phyloP scores from a whole-genome alignment of 2,888 invertebrate species.

The Steinernema hermaphroditum region DNA sequence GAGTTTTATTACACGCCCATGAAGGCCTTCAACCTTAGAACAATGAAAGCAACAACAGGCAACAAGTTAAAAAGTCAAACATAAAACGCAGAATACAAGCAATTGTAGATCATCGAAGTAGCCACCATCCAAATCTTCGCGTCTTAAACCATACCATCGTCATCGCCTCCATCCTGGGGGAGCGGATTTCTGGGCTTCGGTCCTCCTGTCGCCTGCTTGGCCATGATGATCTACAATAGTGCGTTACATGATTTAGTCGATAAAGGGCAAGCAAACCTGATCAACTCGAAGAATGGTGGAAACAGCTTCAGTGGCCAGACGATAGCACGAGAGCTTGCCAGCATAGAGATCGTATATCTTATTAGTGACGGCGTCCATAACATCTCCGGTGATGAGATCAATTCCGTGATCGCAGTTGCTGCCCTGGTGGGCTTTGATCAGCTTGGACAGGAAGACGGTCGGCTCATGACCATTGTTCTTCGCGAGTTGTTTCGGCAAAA shows the following conservation, averaged over 20 bases:
- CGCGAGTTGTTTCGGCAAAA: constrained; percentile 86
- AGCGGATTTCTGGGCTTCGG: constrained; percentile 68
- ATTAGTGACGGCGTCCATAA: constrained; percentile 76
- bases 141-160: constrained; percentile 65
- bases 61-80: constrained; percentile 23
- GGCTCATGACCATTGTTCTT: constrained; percentile 88
- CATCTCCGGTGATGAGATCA: constrained; percentile 73
- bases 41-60: constrained; percentile 29
- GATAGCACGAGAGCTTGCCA: constrained; percentile 88
- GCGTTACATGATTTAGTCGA: too few species aligned
- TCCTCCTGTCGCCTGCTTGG: constrained; percentile 70
- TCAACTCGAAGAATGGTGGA: constrained; percentile 70
- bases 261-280: constrained; percentile 67
- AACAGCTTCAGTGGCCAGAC: constrained; percentile 90
- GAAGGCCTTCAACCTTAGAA: neutral
- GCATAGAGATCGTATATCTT: constrained; percentile 81
- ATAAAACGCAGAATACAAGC: too few species aligned
- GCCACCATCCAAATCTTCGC: neutral
- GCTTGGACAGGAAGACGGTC: constrained; percentile 76
- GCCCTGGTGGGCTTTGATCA: constrained; percentile 89
- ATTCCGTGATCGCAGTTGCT: constrained; percentile 82
- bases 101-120: constrained; percentile 6
- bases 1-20: too few species aligned
- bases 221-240: constrained; percentile 70
- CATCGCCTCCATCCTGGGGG: constrained; percentile 68